phyloP scores from a whole-genome alignment of 2,113 vertebrate genomes.

The Neogobius melanostomus region DNA sequence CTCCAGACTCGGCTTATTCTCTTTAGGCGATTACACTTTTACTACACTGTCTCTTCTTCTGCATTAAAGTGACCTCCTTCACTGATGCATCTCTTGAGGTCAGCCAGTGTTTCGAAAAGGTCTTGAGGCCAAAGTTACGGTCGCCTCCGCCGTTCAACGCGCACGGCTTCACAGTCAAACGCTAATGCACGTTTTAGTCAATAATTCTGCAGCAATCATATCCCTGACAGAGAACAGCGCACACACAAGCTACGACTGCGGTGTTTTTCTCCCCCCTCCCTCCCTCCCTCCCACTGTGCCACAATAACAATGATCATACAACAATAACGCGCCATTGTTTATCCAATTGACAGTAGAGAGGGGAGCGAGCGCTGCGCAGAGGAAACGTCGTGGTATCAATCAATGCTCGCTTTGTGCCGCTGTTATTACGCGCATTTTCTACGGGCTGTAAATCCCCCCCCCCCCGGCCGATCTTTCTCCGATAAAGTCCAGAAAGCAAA shows the following conservation, averaged over 20 bases:
- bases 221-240: neutral
- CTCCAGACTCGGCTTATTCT: too few species aligned
- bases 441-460: constrained; percentile 11
- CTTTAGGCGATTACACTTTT: neutral
- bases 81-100: neutral
- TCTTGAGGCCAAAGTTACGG: constrained; percentile 16
- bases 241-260: neutral
- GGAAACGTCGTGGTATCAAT: neutral
- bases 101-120: neutral
- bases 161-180: neutral
- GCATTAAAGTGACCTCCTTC: neutral
- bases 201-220: neutral
- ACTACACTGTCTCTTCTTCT: neutral
- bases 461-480: neutral
- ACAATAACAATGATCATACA: neutral
- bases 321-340: constrained; percentile 19
- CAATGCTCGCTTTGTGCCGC: constrained; percentile 22
- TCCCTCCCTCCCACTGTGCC: too few species aligned
- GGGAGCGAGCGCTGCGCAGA: neutral
- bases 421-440: constrained; percentile 25
- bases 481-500: constrained; percentile 38
- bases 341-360: constrained; percentile 16
- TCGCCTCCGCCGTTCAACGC: neutral
- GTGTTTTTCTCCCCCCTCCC: neutral
- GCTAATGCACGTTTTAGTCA: neutral